Evolutionary conservation across 1,140 invertebrate species (phyloP), one percentile per base, ranked within the genome.

Genomic region (Neodiprion virginianus): DNA sequence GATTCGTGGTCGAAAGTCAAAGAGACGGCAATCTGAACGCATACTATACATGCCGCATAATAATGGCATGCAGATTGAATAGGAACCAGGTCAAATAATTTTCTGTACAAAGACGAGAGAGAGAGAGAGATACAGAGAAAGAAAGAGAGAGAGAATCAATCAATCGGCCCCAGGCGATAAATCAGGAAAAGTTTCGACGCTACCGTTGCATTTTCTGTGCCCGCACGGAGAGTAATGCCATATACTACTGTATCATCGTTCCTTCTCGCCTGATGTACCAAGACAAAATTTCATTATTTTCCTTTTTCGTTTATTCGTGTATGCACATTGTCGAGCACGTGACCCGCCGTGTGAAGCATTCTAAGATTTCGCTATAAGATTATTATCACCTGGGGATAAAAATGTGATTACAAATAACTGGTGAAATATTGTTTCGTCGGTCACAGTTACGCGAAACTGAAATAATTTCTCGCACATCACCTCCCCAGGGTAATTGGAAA

Each of bases 61-160:
- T 61, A 61, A 61, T 61, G 53, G 53, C 53, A 61, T 8, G 53
- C 65, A 76, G 74, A 76, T 82, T 79, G 76, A 79, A 78, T 80
- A 77, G 71, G 79, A 82, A 82, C 77, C 77, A 80, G 81, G 79
- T 82, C 80, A 82, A 76, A 78, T 78, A 72, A 10, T 73, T 71
- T 61, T 61, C 53, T 61, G 28, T 40, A 40, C 28, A 40, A 40
- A 40, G 28, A 40, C 53, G 53, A 61, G 53, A 14, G n/a, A 61
- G 53, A 14, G n/a, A 61, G 53, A 14, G n/a, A 61, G 53, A 61
- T 8, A 61, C 53, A 40, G 28, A 40, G 28, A 40, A 40, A 40
- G 28, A 40, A 40, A 40, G 28, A 40, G 53, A 12, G 53, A 61
- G 53, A 61, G 11, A 61, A 61, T 61, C n/a, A 17, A 12, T 61